Evolutionary conservation across 2,888 invertebrate genomes (phyloP), one percentile per base, ranked within the genome.

Genomic region (Lochmaea crataegi): DNA sequence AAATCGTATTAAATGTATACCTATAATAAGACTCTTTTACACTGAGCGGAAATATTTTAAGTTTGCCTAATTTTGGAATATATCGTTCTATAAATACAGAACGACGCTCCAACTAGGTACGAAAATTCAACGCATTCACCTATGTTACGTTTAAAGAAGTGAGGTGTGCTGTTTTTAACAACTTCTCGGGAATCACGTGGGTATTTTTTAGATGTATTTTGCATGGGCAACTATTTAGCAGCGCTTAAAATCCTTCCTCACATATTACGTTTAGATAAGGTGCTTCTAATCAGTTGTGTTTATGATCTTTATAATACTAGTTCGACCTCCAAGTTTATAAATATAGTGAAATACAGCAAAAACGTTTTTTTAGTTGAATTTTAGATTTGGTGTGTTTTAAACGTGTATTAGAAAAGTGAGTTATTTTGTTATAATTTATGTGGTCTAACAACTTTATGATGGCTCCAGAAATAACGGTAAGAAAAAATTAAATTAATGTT

Each of bases 401-500:
- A 18, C 18, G 53, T 53, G 53, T 53, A 16, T 18, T 53, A 53
- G 16, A 53, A 18, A n/a, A 61, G 38, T 42, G 61, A 42, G 32
- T 18, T 63, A 38, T 16, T 42, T 60, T 32, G 32, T 45, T n/a
- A 2, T n/a, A 60, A 14, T n/a, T 60, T 32, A 10, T 60, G 58
- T 7, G 32, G 0, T 32, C 6, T 32, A 32, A 32, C 32, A 32
- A 32, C 32, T 14, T 26, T 11, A 60, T 14, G 26, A 63, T 63
- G 61, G 61, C 61, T 16, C 61, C 61, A 9, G 61, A 63, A 63
- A 63, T 63, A 63, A 42, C 61, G 16, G 61, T 63, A 63, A 63
- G 61, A 10, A 16, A 53, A 53, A 53, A 53, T 53, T 18, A 16
- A n/a, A 16, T 53, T 51, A 11, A 10, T 53, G n/a, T 53, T 53